phyloP scores from a whole-genome alignment of 2,113 vertebrate genomes.

The Rhynchomys soricoides region DNA sequence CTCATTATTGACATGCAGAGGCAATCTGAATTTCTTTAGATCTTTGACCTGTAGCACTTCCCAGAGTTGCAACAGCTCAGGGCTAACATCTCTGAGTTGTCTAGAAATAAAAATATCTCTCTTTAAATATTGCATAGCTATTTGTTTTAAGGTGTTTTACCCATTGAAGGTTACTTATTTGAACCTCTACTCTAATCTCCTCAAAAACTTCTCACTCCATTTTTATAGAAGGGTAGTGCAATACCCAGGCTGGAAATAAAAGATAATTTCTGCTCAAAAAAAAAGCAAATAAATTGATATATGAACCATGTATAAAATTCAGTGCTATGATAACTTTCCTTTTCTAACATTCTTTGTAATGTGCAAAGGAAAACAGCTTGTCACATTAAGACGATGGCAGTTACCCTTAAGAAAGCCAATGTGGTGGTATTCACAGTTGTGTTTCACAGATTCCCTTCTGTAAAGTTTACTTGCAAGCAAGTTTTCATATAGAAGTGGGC shows the following conservation, averaged over 20 bases:
- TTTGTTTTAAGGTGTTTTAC: background rate
- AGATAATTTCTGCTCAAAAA: background rate
- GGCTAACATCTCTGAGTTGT: background rate
- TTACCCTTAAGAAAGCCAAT: background rate
- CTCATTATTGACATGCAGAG: background rate
- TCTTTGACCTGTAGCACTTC: background rate
- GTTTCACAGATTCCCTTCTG: slow-evolving; percentile 68
- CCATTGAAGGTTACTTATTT: background rate
- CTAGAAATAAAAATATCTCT: background rate
- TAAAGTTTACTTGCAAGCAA: slow-evolving; percentile 53
- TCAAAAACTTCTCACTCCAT: background rate
- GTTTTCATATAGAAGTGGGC: slow-evolving; percentile 47
- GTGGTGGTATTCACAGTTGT: slow-evolving; percentile 64
- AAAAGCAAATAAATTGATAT: too few relatives aligned
- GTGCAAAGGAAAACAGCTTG: slow-evolving; percentile 73
- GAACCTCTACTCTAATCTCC: too few relatives aligned
- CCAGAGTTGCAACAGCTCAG: background rate
- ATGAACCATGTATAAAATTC: background rate
- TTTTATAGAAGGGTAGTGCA: fast-evolving
- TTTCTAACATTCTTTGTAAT: slow-evolving; percentile 48
- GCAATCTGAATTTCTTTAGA: background rate
- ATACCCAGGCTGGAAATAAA: background rate
- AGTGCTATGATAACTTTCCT: background rate
- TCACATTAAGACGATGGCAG: slow-evolving; percentile 51
- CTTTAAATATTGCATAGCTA: background rate